Conservation (phyloP, 2,888 invertebrate genomes). For the Cordilura impudica region DNA sequence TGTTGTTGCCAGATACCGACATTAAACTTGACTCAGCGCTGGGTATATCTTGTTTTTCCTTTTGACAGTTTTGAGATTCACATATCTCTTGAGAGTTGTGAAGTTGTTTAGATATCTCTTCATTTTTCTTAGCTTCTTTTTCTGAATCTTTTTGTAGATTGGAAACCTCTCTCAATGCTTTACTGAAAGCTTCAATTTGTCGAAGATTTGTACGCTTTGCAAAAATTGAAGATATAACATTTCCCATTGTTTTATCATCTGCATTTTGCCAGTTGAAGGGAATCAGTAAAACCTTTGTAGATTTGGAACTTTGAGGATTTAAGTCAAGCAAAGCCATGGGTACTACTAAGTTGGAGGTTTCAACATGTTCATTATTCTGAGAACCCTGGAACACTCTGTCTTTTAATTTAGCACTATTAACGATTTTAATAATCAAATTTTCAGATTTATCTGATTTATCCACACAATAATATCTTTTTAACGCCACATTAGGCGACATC, state of each 20-base stretch:
- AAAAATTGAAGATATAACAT: conserved; percentile 67
- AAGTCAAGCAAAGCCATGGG: conserved; percentile 62
- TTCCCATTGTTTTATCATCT: conserved; percentile 64
- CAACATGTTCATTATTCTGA: neutral
- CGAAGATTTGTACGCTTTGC: conserved; percentile 66
- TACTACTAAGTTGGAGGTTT: conserved; percentile 15
- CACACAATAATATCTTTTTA: neutral
- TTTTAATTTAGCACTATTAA: neutral
- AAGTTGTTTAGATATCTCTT: no score
- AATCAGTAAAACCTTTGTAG: conserved; percentile 70
- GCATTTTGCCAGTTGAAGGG: conserved; percentile 67
- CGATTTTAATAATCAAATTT: neutral
- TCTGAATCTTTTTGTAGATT: neutral
- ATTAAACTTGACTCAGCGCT: neutral
- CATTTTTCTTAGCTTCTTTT: neutral
- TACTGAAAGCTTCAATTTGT: conserved; percentile 69
- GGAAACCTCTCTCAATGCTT: conserved; percentile 56
- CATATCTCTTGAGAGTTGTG: neutral
- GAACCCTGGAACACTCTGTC: neutral
- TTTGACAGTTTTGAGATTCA: neutral
- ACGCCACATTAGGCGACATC: neutral
- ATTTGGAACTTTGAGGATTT: conserved; percentile 15
- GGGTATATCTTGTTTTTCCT: neutral
- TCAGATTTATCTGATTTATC: neutral
- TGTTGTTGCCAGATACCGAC: neutral